Evolutionary conservation across 2,888 invertebrate species (phyloP), one percentile per base, ranked within the genome.

Genomic region (Phaedon cochleariae): DNA sequence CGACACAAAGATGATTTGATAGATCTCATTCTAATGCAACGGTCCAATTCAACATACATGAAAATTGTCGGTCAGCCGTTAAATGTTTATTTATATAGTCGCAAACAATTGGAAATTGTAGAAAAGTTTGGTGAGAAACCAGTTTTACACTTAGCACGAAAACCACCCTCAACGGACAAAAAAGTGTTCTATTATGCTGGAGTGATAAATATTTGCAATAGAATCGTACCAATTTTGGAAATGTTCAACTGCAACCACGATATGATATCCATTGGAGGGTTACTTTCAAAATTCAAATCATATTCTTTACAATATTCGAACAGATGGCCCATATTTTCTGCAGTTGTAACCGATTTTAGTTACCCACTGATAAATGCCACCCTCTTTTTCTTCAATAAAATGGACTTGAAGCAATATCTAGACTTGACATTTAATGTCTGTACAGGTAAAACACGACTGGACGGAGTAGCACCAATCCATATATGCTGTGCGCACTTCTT

Each of bases 151-250:
- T 58, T 63, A 2, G n/a, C 52, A n/a, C 51, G 59, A 46, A 63
- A 58, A 41, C 63, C 52, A 12, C 17, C 9, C 1, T 57, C 21
- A 21, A 52, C 45, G 7, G 22, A 45, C 2, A 58, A 59, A 45
- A 17, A 45, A n/a, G 21, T 63, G 10, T 63, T 63, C 53, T 58
- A 63, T 21, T 62, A 62, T 62, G 51, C 62, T n/a, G 62, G 62
- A 5, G 54, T 61, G 2, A 31, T 54, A 1, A 55, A 62, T 31
- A 17, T 54, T 5, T 9, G n/a, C 15, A 22, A 37, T 7, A 62
- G 62, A 48, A 54, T 62, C 20, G 21, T 57, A 3, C 57, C 57
- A 2, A 37, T 62, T 17, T 5, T 57, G 10, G 62, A 57, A 51
- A 29, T 62, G 41, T 48, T 51, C 10, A 57, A 20, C 17, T 49